Evolutionary conservation across 1,140 invertebrate genomes (phyloP).

Genomic region (Radopholus similis): DNA sequence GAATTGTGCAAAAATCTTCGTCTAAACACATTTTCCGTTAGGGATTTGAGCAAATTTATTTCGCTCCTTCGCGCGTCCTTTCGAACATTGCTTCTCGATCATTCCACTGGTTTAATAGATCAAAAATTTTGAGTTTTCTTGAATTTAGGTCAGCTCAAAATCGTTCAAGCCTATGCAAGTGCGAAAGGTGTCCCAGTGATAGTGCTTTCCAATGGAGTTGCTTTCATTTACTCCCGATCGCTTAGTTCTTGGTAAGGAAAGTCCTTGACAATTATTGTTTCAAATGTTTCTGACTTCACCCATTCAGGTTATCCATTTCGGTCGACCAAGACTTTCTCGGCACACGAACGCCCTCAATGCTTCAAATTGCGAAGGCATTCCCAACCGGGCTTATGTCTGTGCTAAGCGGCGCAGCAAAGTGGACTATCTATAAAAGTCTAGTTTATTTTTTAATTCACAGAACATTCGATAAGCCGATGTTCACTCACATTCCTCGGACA

Average conservation of each 20-base stretch:
- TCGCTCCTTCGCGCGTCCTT: neutral
- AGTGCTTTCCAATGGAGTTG: constrained; percentile 6
- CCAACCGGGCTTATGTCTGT: constrained; percentile 1
- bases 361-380: constrained; percentile 6
- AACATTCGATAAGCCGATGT: neutral
- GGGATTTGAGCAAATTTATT: constrained; percentile 5
- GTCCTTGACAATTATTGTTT: neutral
- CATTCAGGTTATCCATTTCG: neutral
- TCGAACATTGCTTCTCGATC: neutral
- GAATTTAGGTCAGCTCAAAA: neutral
- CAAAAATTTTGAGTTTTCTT: neutral
- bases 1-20: too few species aligned
- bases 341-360: neutral
- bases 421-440: neutral
- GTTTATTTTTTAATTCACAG: neutral
- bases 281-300: neutral
- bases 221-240: neutral
- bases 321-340: neutral
- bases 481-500: neutral
- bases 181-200: constrained; percentile 6
- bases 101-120: neutral
- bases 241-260: constrained; percentile 11
- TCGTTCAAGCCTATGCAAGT: constrained; percentile 2
- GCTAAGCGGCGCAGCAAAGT: neutral
- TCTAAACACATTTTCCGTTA: neutral